These are phyloP conservation scores for Biston stratarius DNA, from an alignment of 2,888 invertebrate species.

Conservation along the genomic window DNA sequence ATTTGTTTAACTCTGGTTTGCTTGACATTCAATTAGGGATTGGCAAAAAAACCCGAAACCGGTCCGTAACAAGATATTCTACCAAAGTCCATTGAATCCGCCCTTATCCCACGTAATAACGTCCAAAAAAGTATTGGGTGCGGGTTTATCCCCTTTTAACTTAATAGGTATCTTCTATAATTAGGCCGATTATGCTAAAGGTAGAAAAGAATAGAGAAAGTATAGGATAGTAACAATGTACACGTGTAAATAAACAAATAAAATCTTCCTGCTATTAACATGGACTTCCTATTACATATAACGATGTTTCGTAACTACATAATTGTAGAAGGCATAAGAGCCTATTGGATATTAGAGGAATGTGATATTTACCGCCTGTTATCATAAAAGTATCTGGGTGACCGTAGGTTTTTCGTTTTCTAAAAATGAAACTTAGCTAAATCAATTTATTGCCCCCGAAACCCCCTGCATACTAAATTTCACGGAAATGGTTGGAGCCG, in stretches of 20 bases:
- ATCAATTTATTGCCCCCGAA: too few species aligned
- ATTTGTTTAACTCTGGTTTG: constrained; percentile 41
- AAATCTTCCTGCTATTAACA: too few species aligned
- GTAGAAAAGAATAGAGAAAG: constrained; percentile 11
- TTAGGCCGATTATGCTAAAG: constrained; percentile 34
- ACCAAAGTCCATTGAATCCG: constrained; percentile 46
- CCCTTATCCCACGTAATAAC: constrained; percentile 49
- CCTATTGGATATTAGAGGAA: too few species aligned
- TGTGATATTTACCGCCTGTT: too few species aligned
- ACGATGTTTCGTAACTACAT: too few species aligned
- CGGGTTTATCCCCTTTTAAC: constrained; percentile 43
- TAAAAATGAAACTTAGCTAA: too few species aligned
- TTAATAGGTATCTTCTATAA: constrained; percentile 41
- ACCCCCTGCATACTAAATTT: too few species aligned
- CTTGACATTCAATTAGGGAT: constrained; percentile 50
- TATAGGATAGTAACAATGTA: not conserved
- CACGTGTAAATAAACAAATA: not conserved
- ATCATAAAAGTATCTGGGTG: too few species aligned
- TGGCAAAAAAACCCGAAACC: constrained; percentile 42
- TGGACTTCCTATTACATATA: too few species aligned
- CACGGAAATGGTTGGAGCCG: too few species aligned
- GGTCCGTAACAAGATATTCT: constrained; percentile 47
- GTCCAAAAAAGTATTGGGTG: constrained; percentile 44
- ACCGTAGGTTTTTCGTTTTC: too few species aligned
- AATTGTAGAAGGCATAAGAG: too few species aligned